These are phyloP conservation scores for Drosophila anceps DNA, from an alignment of 2,888 invertebrate species.

Conservation along the genomic window DNA sequence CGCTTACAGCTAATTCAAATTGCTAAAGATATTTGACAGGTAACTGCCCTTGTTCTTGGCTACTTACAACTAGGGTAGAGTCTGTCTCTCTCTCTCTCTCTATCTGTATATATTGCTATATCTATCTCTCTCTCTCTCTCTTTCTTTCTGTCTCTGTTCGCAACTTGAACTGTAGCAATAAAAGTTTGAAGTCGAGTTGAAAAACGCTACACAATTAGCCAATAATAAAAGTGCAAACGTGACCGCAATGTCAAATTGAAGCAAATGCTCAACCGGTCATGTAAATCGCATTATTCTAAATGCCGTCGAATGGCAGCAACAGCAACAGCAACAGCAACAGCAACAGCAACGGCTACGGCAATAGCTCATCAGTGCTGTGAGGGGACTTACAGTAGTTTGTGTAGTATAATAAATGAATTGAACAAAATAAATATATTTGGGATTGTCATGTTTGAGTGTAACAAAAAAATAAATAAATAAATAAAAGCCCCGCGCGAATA, in stretches of 20 bases:
- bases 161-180: slow-evolving; percentile 30
- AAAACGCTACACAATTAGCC: slow-evolving; percentile 60
- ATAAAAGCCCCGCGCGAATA: slow-evolving; percentile 14
- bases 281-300: slow-evolving; percentile 68
- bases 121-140: neutral
- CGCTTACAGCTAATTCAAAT: neutral
- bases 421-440: slow-evolving; percentile 17
- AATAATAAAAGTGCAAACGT: slow-evolving; percentile 76
- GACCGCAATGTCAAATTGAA: slow-evolving; percentile 67
- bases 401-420: slow-evolving; percentile 10
- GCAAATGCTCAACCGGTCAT: slow-evolving; percentile 54
- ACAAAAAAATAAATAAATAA: neutral
- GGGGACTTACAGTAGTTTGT: slow-evolving; percentile 40
- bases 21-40: neutral
- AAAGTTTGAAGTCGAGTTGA: slow-evolving; percentile 32
- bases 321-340: slow-evolving; percentile 7
- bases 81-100: neutral
- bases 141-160: neutral
- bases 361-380: slow-evolving; percentile 7
- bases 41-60: neutral
- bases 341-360: slow-evolving; percentile 10
- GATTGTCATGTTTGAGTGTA: slow-evolving; percentile 37
- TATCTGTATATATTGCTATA: too few relatives aligned
- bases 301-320: slow-evolving; percentile 35
- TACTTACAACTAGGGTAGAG: neutral